Conservation (phyloP, 1,140 invertebrate genomes). For the Drosophila seguyi region DNA sequence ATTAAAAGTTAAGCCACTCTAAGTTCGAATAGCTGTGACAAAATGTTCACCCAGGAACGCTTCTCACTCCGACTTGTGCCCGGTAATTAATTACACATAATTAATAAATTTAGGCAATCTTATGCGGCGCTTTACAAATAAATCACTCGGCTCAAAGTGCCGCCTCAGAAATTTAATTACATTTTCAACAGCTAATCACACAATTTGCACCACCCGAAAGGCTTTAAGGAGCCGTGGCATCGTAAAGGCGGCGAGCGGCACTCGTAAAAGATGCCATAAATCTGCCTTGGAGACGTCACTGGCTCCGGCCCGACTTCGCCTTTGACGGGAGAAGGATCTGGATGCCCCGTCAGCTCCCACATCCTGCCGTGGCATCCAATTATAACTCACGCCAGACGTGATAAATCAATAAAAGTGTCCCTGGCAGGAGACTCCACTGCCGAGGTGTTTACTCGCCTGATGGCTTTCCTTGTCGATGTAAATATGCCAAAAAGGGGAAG, state of each 20-base stretch:
- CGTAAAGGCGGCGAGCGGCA: slow-evolving; percentile 11
- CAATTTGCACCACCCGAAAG: slow-evolving; percentile 51
- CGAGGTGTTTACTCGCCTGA: slow-evolving; percentile 57
- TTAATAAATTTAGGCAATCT: slow-evolving; percentile 68
- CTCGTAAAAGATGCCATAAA: slow-evolving; percentile 58
- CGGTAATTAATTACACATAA: slow-evolving; percentile 65
- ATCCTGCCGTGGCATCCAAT: slow-evolving; percentile 51
- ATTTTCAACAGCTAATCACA: slow-evolving; percentile 58
- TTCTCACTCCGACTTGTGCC: slow-evolving; percentile 4
- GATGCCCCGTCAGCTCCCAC: slow-evolving; percentile 4
- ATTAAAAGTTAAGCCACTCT: background rate
- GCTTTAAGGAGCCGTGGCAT: slow-evolving; percentile 33
- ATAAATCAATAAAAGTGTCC: slow-evolving; percentile 78
- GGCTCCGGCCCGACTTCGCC: slow-evolving; percentile 40
- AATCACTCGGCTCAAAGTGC: slow-evolving; percentile 57
- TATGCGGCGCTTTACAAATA: slow-evolving; percentile 46
- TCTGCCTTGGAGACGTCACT: slow-evolving; percentile 45
- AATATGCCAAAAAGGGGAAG: slow-evolving; percentile 57
- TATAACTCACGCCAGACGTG: slow-evolving; percentile 65
- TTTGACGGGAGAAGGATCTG: slow-evolving; percentile 40
- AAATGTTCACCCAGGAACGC: background rate
- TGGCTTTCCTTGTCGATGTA: slow-evolving; percentile 55
- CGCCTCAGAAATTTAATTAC: slow-evolving; percentile 63
- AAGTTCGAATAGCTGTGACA: no score
- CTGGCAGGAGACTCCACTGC: slow-evolving; percentile 35